phyloP scores from a whole-genome alignment of 2,797 vertebrate species.

The Chelon auratus region DNA sequence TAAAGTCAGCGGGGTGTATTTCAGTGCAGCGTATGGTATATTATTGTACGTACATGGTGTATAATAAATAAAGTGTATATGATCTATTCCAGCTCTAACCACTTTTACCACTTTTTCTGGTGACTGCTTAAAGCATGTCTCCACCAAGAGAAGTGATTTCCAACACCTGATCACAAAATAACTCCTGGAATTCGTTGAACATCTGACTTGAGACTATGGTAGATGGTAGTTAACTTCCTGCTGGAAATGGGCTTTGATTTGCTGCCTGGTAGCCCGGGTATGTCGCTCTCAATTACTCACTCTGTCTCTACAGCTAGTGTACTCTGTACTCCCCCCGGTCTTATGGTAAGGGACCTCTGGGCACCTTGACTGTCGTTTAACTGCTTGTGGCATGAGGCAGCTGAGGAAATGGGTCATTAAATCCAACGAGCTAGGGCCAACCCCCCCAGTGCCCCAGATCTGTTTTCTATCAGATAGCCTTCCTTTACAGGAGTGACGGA shows the following conservation, averaged over 20 bases:
- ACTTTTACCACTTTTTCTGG: not conserved
- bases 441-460: constrained; percentile 84
- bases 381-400: constrained; percentile 86
- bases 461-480: constrained; percentile 88
- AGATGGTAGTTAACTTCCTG: constrained; percentile 74
- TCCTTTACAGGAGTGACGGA: constrained; percentile 78
- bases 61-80: too few relatives aligned
- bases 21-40: too few relatives aligned
- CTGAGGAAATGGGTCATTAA: constrained; percentile 89
- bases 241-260: constrained; percentile 75
- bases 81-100: too few relatives aligned
- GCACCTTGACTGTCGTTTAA: constrained; percentile 88
- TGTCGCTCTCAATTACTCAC: constrained; percentile 74
- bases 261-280: constrained; percentile 66
- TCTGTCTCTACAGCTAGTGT: constrained; percentile 67
- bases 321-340: constrained; percentile 56
- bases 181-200: constrained; percentile 44
- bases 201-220: constrained; percentile 54
- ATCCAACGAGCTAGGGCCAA: constrained; percentile 84
- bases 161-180: constrained; percentile 41
- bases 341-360: constrained; percentile 82
- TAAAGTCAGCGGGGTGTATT: too few relatives aligned
- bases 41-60: too few relatives aligned
- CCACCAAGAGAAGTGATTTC: constrained; percentile 15
- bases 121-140: not conserved